These are phyloP conservation scores for Laterallus jamaicensis DNA, from an alignment of 2,113 vertebrate genomes.

Conservation along the genomic window DNA sequence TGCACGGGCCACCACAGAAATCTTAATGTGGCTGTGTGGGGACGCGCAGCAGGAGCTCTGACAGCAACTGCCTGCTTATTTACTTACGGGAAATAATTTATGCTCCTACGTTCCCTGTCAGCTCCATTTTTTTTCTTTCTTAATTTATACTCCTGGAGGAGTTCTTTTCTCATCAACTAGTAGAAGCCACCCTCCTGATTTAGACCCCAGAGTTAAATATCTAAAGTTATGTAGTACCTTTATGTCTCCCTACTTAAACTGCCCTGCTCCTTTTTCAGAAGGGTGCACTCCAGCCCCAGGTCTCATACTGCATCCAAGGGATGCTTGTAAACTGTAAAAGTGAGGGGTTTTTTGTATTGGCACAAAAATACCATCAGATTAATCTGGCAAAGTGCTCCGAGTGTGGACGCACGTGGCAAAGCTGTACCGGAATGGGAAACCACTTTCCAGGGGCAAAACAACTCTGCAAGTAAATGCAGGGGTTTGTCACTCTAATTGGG, in stretches of 20 bases:
- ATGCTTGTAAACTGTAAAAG: not conserved
- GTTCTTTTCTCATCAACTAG: not conserved
- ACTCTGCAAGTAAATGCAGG: not conserved
- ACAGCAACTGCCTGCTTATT: slow-evolving; percentile 1
- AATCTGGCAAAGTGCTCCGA: not conserved
- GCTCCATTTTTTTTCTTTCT: not conserved
- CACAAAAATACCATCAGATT: not conserved
- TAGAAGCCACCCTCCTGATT: not conserved
- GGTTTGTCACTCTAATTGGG: not conserved
- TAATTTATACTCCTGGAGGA: not conserved
- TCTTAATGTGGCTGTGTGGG: not conserved
- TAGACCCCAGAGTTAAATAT: not conserved
- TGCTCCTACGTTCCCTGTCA: not conserved
- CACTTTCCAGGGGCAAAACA: not conserved
- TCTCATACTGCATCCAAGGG: not conserved
- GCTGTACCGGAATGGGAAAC: not conserved
- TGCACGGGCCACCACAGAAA: not conserved
- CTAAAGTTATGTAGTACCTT: not conserved
- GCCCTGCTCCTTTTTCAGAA: not conserved
- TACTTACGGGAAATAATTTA: not conserved
- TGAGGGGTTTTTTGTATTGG: not conserved
- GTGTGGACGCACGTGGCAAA: not conserved
- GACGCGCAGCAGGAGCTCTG: not conserved
- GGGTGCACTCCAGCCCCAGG: not conserved
- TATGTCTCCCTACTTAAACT: not conserved